Evolutionary conservation across 2,797 vertebrate species (phyloP).

Genomic region (Chiroxiphia lanceolata): DNA sequence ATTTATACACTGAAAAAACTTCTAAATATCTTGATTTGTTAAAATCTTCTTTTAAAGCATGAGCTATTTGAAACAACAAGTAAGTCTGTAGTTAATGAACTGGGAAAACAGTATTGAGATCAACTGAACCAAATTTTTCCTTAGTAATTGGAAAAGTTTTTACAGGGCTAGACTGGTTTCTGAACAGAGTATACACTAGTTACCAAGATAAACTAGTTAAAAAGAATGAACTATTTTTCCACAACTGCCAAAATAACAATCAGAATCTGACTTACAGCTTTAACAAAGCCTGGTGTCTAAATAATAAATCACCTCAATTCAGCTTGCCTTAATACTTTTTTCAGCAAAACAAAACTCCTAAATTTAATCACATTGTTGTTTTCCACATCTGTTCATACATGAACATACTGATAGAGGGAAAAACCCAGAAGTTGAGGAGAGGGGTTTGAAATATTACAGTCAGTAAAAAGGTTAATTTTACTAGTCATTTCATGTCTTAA

Average conservation of each 20-base stretch:
- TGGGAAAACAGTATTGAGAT: not conserved
- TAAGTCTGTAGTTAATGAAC: not conserved
- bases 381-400: not conserved
- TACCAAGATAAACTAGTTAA: not conserved
- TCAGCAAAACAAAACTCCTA: not conserved
- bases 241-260: not conserved
- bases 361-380: not conserved
- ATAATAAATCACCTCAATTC: not conserved
- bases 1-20: not conserved
- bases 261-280: not conserved
- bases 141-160: not conserved
- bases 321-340: not conserved
- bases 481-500: not conserved
- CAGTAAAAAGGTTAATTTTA: not conserved
- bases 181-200: not conserved
- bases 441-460: not conserved
- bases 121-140: not conserved
- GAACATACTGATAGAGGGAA: accelerated
- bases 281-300: not conserved
- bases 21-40: not conserved
- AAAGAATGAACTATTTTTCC: not conserved
- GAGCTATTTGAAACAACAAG: not conserved
- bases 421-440: not conserved
- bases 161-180: not conserved
- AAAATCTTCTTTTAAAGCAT: not conserved